A percentile compares a stretch with the other conserved stretches of the same genome.
These are phyloP conservation scores for Gambusia holbrooki DNA, from an alignment of 2,113 vertebrate species.

Conservation along the genomic window DNA sequence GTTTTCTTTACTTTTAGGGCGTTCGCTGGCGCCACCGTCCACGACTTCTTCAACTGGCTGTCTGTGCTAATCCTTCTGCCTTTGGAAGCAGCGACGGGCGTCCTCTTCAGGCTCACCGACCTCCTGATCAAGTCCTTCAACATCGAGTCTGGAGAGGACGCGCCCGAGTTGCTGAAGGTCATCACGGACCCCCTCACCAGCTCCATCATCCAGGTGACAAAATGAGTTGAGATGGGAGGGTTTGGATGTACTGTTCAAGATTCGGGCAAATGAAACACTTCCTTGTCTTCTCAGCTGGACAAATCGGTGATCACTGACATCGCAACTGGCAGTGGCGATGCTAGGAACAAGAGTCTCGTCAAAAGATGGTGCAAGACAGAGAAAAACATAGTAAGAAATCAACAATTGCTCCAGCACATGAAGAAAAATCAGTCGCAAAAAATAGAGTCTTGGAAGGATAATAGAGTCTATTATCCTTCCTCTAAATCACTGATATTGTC, in stretches of 20 bases:
- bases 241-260: background rate
- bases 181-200: constrained; percentile 95
- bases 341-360: constrained; percentile 90
- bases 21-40: constrained; percentile 93
- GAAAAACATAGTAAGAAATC: constrained; percentile 79
- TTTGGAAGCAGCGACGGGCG: constrained; percentile 86
- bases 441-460: background rate
- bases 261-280: background rate
- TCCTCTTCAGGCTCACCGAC: constrained; percentile 86
- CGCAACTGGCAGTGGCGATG: constrained; percentile 81
- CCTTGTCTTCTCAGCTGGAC: constrained; percentile 84
- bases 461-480: constrained; percentile 3
- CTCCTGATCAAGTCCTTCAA: constrained; percentile 85
- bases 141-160: constrained; percentile 87
- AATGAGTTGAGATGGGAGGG: background rate
- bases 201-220: constrained; percentile 90
- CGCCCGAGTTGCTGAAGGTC: constrained; percentile 92
- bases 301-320: constrained; percentile 88
- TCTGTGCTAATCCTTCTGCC: constrained; percentile 90
- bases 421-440: constrained; percentile 16
- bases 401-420: constrained; percentile 18
- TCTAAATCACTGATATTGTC: constrained; percentile 59
- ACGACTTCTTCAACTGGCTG: constrained; percentile 98
- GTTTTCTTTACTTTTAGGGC: constrained; percentile 78
- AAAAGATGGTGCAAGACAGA: constrained; percentile 88